These are phyloP conservation scores for Phyto melanocephala DNA, from an alignment of 2,888 invertebrate species.

Conservation along the genomic window DNA sequence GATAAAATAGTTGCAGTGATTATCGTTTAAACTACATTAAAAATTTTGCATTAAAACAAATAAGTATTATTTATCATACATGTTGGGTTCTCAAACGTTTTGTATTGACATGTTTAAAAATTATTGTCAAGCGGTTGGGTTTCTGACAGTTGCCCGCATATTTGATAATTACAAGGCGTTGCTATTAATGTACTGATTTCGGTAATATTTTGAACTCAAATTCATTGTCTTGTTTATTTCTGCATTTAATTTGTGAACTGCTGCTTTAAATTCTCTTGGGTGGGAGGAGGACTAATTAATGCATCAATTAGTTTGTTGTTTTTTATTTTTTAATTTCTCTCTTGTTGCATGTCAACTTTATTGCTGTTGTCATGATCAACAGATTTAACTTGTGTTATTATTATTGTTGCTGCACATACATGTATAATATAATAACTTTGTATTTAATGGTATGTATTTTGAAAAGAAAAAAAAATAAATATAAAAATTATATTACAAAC, in stretches of 20 bases:
- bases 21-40: too few species aligned
- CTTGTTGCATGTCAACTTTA: conserved; percentile 52
- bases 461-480: neutral
- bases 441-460: neutral
- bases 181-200: too few species aligned
- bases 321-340: neutral
- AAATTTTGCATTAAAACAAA: too few species aligned
- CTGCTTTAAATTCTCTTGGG: neutral
- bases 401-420: neutral
- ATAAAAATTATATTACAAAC: conserved; percentile 17
- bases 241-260: neutral
- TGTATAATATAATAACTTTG: neutral
- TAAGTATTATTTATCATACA: too few species aligned
- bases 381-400: conserved; percentile 22
- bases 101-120: too few species aligned
- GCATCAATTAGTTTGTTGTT: conserved; percentile 49
- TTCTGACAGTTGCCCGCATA: too few species aligned
- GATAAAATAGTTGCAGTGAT: too few species aligned
- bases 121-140: too few species aligned
- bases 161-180: too few species aligned
- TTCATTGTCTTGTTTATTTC: neutral
- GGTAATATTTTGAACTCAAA: too few species aligned
- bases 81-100: too few species aligned
- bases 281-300: conserved; percentile 43
- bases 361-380: conserved; percentile 27